Base-by-base conservation (phyloP, 2,797 vertebrate species). In the Pampus argenteus region DNA sequence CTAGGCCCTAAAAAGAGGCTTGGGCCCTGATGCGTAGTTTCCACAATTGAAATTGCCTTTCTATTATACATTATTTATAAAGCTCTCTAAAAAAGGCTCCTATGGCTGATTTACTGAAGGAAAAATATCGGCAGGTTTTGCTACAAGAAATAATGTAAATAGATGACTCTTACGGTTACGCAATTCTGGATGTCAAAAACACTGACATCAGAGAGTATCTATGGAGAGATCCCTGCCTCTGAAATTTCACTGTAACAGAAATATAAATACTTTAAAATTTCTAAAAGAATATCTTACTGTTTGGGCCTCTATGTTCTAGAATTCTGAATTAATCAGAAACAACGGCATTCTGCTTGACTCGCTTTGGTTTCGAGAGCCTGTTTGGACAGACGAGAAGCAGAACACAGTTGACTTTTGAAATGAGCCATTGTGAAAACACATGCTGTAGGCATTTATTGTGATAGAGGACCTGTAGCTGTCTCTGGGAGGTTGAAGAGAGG, bases 391-490 rank as follows among this genome's bases (percentile, higher is more conserved):
- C 9, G 31, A 40, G 3, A 44, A 54, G 23, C n/a, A 36, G 22
- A 45, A 58, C 49, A 42, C 13, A 25, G 66, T 70, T 68, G 75
- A 79, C 75, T 79, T 62, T 73, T 64, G 36, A 73, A 75, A 76
- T 57, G 64, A 83, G 66, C 22, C 54, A 76, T 59, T 70, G 68
- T 76, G 47, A 73, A 78, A 86, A 79, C 56, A 79, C 66, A 85
- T 78, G 73, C 73, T 68, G 22, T 23, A 1, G 66, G 64, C 67
- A 71, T 84, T 85, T 80, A 75, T 82, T 81, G 62, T 81, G 83
- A 91, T 78, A 50, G 59, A 86, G 45, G 68, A 89, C 79, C 71
- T 85, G 80, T 84, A 81, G 68, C 64, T 57, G 56, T 76, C 63
- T 66, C 31, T 48, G 14, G 36, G 28, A 76, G 36, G 18, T 29